These are phyloP conservation scores for Chrosomus eos DNA, from an alignment of 2,797 vertebrate genomes.

Conservation along the genomic window DNA sequence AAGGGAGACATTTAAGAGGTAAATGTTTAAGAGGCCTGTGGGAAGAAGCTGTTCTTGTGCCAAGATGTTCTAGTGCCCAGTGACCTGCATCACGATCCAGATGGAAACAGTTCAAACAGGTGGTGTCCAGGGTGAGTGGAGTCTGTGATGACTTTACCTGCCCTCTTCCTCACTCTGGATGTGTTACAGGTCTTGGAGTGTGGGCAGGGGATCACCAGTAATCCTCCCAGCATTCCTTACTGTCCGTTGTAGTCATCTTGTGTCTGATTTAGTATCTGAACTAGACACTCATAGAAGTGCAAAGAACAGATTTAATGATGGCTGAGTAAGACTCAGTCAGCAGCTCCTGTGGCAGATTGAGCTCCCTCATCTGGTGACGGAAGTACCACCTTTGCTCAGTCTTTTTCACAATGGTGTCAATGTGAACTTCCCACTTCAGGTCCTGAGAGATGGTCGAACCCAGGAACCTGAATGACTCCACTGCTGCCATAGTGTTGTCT, in stretches of 20 bases:
- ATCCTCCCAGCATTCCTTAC: neutral
- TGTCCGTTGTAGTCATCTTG: neutral
- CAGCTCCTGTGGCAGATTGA: no score
- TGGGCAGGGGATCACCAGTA: neutral
- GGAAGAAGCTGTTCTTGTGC: neutral
- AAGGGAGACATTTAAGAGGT: neutral
- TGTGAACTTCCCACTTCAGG: no score
- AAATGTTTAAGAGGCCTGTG: neutral
- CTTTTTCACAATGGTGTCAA: no score
- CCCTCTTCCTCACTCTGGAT: neutral
- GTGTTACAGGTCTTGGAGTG: neutral
- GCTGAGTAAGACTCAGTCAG: no score
- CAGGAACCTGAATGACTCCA: no score
- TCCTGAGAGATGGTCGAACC: no score
- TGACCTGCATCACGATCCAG: neutral
- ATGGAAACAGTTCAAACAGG: neutral
- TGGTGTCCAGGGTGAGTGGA: neutral
- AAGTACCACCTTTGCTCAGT: no score
- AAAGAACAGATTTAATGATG: no score
- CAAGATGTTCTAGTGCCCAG: neutral
- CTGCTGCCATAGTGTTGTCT: no score
- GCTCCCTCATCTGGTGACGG: no score
- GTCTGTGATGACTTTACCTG: neutral
- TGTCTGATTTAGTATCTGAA: neutral
- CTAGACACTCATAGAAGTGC: neutral